Base-by-base conservation (phyloP, 2,113 vertebrate genomes). In the Nannobrachium achirus region DNA sequence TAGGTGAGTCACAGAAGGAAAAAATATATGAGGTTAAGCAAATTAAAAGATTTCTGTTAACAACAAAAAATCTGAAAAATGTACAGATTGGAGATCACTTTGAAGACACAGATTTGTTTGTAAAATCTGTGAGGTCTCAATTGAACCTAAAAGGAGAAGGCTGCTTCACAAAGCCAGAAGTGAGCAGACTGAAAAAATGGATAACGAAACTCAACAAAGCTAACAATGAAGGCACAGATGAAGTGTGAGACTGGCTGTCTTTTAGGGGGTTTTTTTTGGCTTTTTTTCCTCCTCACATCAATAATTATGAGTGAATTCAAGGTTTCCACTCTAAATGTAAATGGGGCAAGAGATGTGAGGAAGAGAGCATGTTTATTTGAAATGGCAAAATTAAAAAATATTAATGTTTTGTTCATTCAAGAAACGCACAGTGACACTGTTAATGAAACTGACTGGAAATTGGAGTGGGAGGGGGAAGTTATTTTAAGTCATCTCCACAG, bases 341-440 rank as follows among this genome's bases (percentile, higher is more conserved):
- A 57, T 25, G 14, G 56, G 16, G 18, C 18, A 11, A 18, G 19
- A 38, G 56, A 57, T 57, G 56, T 25, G 13, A 18, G 18, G 56
- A 57, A 57, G 56, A 16, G 51, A 57, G 56, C 56, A 1, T 2
- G 18, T 20, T 9, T 3, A 8, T 57, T 57, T 57, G 56, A 57
- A 25, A 19, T 57, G 14, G 25, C 38, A 38, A 57, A 57, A 20
- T 5, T 10, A 25, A 57, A 3, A 14, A 57, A 1, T 33, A 8
- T 57, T n/a, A 20, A 57, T 57, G 56, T 57, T 6, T 38, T 57
- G 56, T 33, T 57, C 9, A 2, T 1, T 25, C 56, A 57, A 25
- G 56, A 57, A 57, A 57, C 25, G 56, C 56, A 57, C 56, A 57
- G 56, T 7, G 5, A 57, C 25, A 25, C 14, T 57, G n/a, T n/a